Conservation (phyloP, 2,888 invertebrate species). For the Neocrepidodera transversa region DNA sequence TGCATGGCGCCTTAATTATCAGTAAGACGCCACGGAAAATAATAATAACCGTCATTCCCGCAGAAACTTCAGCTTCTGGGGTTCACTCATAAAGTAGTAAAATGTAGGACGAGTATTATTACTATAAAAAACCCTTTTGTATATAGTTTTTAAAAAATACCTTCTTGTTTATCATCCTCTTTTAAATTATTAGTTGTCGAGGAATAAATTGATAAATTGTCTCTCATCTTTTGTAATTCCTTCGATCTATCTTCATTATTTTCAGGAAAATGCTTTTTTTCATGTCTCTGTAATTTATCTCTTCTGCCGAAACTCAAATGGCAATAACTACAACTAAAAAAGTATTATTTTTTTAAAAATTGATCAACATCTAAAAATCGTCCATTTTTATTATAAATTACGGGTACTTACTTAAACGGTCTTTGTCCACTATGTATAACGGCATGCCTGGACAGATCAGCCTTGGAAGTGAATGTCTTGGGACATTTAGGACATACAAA, state of each 20-base stretch:
- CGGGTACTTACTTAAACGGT: conserved; percentile 62
- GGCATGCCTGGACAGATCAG: conserved; percentile 72
- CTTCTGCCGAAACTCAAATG: conserved; percentile 71
- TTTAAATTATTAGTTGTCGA: conserved; percentile 23
- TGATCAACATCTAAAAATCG: no score
- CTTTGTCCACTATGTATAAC: conserved; percentile 72
- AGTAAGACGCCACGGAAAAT: no score
- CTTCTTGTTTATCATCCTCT: conserved; percentile 42
- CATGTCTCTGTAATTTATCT: conserved; percentile 74
- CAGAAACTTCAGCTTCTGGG: no score
- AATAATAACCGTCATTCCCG: no score
- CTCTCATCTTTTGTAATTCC: conserved; percentile 53
- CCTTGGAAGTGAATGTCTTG: conserved; percentile 74
- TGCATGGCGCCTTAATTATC: no score
- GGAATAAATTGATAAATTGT: conserved; percentile 49
- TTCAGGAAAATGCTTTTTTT: conserved; percentile 66
- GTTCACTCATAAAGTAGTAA: no score
- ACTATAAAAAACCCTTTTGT: no score
- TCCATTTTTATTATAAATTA: no score
- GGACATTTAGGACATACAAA: conserved; percentile 77
- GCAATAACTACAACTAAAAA: conserved; percentile 67
- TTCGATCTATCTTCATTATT: conserved; percentile 53
- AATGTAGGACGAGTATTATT: no score
- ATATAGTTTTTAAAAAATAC: no score
- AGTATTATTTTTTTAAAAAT: no score